Conservation (phyloP, 2,113 vertebrate species). For the Cavia aperea region DNA sequence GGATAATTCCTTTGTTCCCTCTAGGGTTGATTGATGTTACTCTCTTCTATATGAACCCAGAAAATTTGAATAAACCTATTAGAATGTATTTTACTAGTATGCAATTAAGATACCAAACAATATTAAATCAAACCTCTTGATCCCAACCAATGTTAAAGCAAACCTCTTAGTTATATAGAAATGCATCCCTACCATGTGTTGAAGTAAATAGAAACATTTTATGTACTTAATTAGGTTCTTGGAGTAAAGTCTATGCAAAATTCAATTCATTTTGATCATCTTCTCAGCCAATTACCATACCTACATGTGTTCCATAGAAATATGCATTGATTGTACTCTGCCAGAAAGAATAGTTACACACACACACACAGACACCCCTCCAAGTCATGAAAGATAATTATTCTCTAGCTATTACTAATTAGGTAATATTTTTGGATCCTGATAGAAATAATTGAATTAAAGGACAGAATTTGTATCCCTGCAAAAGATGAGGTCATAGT, state of each 20-base stretch:
- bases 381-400: not conserved
- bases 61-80: slow-evolving; percentile 1
- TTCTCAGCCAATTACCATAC: not conserved
- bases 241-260: not conserved
- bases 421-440: not conserved
- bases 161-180: slow-evolving; percentile 7
- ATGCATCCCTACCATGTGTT: not conserved
- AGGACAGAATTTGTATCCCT: not conserved
- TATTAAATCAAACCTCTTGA: not conserved
- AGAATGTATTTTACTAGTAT: not conserved
- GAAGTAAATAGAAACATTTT: not conserved
- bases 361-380: not conserved
- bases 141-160: not conserved
- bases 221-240: not conserved
- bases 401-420: slow-evolving; percentile 19
- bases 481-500: not conserved
- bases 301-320: not conserved
- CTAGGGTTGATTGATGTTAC: not conserved
- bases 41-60: not conserved
- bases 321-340: not conserved
- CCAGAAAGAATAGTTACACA: not conserved
- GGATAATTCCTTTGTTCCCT: not conserved
- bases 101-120: not conserved
- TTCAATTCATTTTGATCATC: not conserved
- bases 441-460: not conserved